phyloP scores from a whole-genome alignment of 2,888 invertebrate species.

The Leptothorax acervorum region DNA sequence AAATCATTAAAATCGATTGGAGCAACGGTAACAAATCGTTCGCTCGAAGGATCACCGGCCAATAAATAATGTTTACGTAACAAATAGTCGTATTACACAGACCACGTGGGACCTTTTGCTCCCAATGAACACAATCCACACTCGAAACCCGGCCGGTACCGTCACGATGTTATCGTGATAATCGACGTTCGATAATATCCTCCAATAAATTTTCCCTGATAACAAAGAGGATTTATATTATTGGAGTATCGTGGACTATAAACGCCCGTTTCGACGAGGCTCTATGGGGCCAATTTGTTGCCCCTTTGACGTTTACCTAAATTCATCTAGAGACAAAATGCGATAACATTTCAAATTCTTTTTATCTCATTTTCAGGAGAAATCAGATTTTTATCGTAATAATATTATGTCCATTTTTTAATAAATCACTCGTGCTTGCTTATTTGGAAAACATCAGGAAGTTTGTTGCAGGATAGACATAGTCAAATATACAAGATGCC shows the following conservation, averaged over 20 bases:
- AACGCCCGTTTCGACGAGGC: slow-evolving; percentile 79
- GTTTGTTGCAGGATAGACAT: not conserved
- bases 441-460: not conserved
- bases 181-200: slow-evolving; percentile 84
- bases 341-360: slow-evolving; percentile 56
- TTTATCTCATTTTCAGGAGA: slow-evolving; percentile 29
- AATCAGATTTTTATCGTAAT: not conserved
- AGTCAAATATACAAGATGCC: not conserved
- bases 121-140: slow-evolving; percentile 61
- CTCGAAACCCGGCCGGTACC: slow-evolving; percentile 68
- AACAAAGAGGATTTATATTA: slow-evolving; percentile 84
- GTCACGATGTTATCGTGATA: slow-evolving; percentile 83
- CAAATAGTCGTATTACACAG: slow-evolving; percentile 80
- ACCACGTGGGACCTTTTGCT: slow-evolving; percentile 65
- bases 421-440: not conserved
- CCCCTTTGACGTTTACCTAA: slow-evolving; percentile 64
- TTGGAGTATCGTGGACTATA: slow-evolving; percentile 76
- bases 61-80: slow-evolving; percentile 79
- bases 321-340: slow-evolving; percentile 51
- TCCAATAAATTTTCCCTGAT: slow-evolving; percentile 83
- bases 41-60: slow-evolving; percentile 67
- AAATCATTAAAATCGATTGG: slow-evolving; percentile 67
- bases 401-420: not conserved
- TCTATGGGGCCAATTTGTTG: slow-evolving; percentile 80
- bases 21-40: slow-evolving; percentile 71